Evolutionary conservation across 2,797 vertebrate genomes (phyloP).

Genomic region (Brachymystax lenok): DNA sequence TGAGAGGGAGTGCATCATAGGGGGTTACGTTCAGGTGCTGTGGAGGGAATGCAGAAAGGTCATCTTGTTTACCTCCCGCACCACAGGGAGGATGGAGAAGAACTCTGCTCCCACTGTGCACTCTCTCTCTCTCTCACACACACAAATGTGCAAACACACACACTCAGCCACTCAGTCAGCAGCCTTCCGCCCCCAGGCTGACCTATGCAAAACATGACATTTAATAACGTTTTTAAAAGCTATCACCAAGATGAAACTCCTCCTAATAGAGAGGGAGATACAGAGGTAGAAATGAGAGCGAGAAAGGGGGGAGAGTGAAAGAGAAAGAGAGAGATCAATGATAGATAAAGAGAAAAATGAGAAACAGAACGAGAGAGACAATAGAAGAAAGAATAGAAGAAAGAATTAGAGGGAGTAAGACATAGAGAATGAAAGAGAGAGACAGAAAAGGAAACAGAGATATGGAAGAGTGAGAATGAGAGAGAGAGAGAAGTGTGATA

Average conservation of each 20-base stretch:
- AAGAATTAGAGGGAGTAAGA: constrained; percentile 4
- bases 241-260: constrained; percentile 51
- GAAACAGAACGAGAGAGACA: not conserved
- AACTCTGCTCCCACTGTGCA: not conserved
- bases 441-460: constrained; percentile 26
- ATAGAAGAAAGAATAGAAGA: not conserved
- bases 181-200: constrained; percentile 48
- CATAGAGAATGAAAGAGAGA: constrained; percentile 35
- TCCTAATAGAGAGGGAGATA: constrained; percentile 41
- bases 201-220: constrained; percentile 70
- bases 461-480: constrained; percentile 27
- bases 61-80: not conserved
- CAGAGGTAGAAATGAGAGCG: constrained; percentile 17
- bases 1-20: not conserved
- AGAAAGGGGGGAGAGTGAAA: not conserved
- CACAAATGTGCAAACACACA: not conserved
- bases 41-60: not conserved
- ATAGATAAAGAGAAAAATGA: not conserved
- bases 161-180: constrained; percentile 21
- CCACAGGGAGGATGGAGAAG: not conserved
- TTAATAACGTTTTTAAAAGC: constrained; percentile 69
- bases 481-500: constrained; percentile 24
- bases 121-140: not conserved
- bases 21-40: not conserved
- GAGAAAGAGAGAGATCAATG: not conserved